phyloP scores from a whole-genome alignment of 2,113 vertebrate genomes.

The Mastomys natalensis region DNA sequence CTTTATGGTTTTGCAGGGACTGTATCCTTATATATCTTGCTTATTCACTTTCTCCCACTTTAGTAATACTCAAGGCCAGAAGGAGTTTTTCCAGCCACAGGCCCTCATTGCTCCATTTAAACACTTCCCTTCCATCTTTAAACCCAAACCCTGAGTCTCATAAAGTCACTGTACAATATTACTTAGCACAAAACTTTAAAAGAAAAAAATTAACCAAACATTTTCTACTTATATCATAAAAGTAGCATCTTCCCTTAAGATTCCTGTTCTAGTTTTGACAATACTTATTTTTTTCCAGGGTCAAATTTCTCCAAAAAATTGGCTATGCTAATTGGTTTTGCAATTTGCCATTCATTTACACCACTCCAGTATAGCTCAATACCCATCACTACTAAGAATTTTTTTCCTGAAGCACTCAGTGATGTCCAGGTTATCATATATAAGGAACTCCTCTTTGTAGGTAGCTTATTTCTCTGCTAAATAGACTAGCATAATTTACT shows the following conservation, averaged over 20 bases:
- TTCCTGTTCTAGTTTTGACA: neutral
- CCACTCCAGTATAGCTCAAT: neutral
- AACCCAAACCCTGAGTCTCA: neutral
- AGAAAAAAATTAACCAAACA: neutral
- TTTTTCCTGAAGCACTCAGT: neutral
- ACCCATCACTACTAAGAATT: neutral
- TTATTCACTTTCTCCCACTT: constrained; percentile 15
- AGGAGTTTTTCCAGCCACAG: neutral
- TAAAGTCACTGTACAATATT: neutral
- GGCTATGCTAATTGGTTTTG: neutral
- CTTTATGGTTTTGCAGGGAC: neutral
- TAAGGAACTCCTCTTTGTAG: neutral
- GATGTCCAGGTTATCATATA: neutral
- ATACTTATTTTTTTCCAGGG: constrained; percentile 16
- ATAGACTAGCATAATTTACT: neutral
- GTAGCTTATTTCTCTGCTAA: neutral
- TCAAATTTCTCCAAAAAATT: neutral
- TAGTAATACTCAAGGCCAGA: neutral
- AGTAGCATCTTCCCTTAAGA: neutral
- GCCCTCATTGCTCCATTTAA: neutral
- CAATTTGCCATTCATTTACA: neutral
- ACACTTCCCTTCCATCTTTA: neutral
- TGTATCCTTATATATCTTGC: neutral
- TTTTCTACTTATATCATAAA: constrained; percentile 18
- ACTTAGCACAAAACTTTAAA: neutral